Conservation (phyloP, 1,140 invertebrate genomes). For the Samia ricini region DNA sequence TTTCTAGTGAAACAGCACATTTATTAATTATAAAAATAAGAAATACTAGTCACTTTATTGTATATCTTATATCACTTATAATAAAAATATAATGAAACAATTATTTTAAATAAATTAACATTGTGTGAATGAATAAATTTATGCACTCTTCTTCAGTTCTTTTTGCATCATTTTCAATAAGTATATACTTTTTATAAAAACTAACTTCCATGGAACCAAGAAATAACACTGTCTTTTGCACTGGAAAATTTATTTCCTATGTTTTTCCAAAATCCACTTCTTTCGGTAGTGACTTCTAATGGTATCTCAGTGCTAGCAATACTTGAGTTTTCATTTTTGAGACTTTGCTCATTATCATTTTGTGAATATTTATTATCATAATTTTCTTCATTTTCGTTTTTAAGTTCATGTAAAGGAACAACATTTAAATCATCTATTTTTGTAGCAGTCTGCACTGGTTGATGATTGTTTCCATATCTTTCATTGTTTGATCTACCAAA, state of each 20-base stretch:
- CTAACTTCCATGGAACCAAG: conserved; percentile 70
- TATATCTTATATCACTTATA: neutral
- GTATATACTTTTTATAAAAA: neutral
- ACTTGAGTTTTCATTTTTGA: conserved; percentile 6
- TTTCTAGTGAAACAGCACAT: neutral
- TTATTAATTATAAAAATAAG: neutral
- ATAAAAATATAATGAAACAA: no score
- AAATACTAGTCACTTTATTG: neutral
- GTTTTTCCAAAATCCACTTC: conserved; percentile 77
- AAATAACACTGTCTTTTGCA: conserved; percentile 76
- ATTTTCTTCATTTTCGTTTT: neutral
- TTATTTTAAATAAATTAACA: neutral
- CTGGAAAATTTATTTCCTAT: conserved; percentile 75
- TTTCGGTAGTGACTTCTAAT: conserved; percentile 41
- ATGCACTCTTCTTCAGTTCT: no score
- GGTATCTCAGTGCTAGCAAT: conserved; percentile 12
- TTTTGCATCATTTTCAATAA: neutral
- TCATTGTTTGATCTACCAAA: conserved; percentile 5
- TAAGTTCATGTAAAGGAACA: conserved; percentile 3
- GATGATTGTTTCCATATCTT: neutral
- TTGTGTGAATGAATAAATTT: neutral
- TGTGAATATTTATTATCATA: neutral
- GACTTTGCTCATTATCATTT: conserved; percentile 1
- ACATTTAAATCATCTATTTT: conserved; percentile 3
- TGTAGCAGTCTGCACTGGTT: neutral